Base-by-base conservation (phyloP, 2,113 vertebrate genomes). In the Gobiocypris rarus region DNA sequence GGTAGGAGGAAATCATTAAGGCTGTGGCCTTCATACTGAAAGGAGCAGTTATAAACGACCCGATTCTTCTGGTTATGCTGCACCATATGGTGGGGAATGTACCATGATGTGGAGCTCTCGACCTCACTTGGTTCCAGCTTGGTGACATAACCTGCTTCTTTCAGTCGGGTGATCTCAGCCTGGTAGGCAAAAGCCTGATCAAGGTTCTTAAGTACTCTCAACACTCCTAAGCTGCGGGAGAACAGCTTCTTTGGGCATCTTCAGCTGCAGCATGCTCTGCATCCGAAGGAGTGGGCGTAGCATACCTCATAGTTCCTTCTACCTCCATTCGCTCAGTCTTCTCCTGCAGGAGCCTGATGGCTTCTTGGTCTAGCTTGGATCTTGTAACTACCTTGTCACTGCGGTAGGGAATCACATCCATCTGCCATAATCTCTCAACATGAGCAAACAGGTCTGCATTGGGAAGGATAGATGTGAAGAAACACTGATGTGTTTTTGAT, bases 301-400 rank as follows among this genome's bases (percentile, higher is more conserved):
- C 70, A 73, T 73, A 45, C 34, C 11, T 19, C 41, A 73, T 73
- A 1, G 10, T 13, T 0, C 70, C 70, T 43, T 73, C 19, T n/a
- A 71, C 15, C 4, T 71, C 38, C 9, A 73, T 19, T 73, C 17
- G 14, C 19, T 45, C 3, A 1, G 38, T 73, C 5, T 73, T 73
- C 70, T 73, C 70, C n/a, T 73, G 17, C 31, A 73, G 43, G 43
- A 11, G 9, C 10, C 43, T 45, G 38, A 73, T 6, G 10, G 22
- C 70, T 43, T 73, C 43, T 15, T 73, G 22, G 15, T 74, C 71
- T 14, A 74, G 43, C 14, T 74, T 74, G 22, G 71, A 74, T 74
- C n/a, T 1, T 6, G 24, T 74, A n/a, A 26, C 24, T 24, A 26
- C 43, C 22, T 26, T 74, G 13, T 74, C 45, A 0, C 41, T 48